phyloP scores from a whole-genome alignment of 2,888 invertebrate genomes.

The Gymnoscelis rufifasciata region DNA sequence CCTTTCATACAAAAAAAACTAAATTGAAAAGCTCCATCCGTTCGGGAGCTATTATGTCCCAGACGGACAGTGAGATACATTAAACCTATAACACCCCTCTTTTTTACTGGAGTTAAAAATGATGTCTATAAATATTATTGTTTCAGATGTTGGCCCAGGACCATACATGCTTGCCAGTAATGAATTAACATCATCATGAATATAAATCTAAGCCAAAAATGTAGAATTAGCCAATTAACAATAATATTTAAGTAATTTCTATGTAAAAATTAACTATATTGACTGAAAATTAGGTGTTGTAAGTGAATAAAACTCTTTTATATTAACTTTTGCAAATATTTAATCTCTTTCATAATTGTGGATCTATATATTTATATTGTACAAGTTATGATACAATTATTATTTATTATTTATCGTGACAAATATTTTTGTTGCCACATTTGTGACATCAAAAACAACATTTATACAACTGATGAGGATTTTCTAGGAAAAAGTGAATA shows the following conservation, averaged over 20 bases:
- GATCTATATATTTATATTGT: conserved; percentile 80
- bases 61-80: too few relatives aligned
- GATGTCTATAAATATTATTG: conserved; percentile 1
- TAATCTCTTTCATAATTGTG: conserved; percentile 80
- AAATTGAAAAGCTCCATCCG: too few relatives aligned
- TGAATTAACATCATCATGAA: conserved; percentile 33
- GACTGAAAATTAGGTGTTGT: conserved; percentile 46
- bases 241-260: conserved; percentile 40
- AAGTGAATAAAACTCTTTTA: conserved; percentile 57
- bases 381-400: conserved; percentile 63
- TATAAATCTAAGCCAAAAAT: conserved; percentile 41
- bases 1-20: too few relatives aligned
- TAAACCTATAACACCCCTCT: too few relatives aligned
- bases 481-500: conserved; percentile 56
- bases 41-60: too few relatives aligned
- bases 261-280: conserved; percentile 40
- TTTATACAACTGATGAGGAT: conserved; percentile 53
- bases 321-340: conserved; percentile 80
- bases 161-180: conserved; percentile 75
- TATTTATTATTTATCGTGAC: conserved; percentile 70
- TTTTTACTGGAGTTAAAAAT: conserved; percentile 1
- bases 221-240: conserved; percentile 40
- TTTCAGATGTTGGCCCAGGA: conserved; percentile 77
- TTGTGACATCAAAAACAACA: conserved; percentile 56
- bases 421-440: conserved; percentile 49